A percentile compares a stretch with the other conserved stretches of the same genome.
Conservation (phyloP, 1,140 invertebrate species). For the Thaumetopoea pityocampa region DNA sequence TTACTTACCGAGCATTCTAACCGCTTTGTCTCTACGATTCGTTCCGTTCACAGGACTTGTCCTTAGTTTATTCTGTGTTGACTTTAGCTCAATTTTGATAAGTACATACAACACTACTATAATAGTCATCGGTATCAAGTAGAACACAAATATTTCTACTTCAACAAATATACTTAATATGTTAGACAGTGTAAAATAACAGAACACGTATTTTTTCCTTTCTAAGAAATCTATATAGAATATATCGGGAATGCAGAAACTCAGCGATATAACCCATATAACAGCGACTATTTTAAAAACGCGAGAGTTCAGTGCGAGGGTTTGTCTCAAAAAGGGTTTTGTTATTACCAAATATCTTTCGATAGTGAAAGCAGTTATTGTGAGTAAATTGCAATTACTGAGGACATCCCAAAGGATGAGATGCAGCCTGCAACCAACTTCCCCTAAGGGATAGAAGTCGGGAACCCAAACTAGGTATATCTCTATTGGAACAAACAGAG, state of each 20-base stretch:
- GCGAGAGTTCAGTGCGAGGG: slow-evolving; percentile 86
- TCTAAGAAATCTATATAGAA: slow-evolving; percentile 81
- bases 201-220: slow-evolving; percentile 68
- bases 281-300: slow-evolving; percentile 83
- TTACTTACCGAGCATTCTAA: slow-evolving; percentile 77
- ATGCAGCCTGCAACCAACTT: slow-evolving; percentile 88
- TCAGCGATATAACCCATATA: slow-evolving; percentile 83
- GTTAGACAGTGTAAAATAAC: slow-evolving; percentile 70
- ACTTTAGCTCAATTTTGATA: slow-evolving; percentile 85
- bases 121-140: slow-evolving; percentile 88
- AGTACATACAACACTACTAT: slow-evolving; percentile 89
- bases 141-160: slow-evolving; percentile 89
- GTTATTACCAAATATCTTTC: slow-evolving; percentile 88
- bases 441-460: slow-evolving; percentile 90
- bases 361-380: slow-evolving; percentile 87
- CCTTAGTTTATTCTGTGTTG: slow-evolving; percentile 75
- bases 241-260: slow-evolving; percentile 87
- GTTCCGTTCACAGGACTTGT: slow-evolving; percentile 45
- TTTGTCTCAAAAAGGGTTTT: slow-evolving; percentile 85
- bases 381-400: slow-evolving; percentile 94
- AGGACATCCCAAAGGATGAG: slow-evolving; percentile 90
- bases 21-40: slow-evolving; percentile 72
- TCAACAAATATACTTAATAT: slow-evolving; percentile 82
- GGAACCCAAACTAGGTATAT: slow-evolving; percentile 90
- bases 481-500: slow-evolving; percentile 87